phyloP scores from a whole-genome alignment of 2,113 vertebrate species.

The Oxyura jamaicensis region DNA sequence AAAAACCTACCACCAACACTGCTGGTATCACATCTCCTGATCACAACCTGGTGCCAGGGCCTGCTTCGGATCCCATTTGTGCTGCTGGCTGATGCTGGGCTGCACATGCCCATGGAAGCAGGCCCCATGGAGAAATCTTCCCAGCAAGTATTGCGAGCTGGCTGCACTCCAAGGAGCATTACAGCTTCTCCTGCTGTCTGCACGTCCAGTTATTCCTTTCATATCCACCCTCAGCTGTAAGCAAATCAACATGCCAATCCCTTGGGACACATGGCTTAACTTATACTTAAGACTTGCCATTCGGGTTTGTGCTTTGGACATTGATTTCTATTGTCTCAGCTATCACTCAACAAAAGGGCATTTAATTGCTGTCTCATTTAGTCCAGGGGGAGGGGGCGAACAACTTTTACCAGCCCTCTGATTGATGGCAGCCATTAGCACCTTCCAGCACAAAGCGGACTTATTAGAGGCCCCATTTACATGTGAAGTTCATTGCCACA shows the following conservation, averaged over 20 bases:
- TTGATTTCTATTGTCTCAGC: conserved; percentile 71
- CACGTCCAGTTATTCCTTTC: conserved; percentile 30
- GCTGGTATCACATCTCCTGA: neutral
- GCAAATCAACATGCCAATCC: conserved; percentile 68
- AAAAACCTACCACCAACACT: neutral
- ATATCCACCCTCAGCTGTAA: conserved; percentile 55
- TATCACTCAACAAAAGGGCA: conserved; percentile 63
- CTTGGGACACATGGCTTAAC: conserved; percentile 48
- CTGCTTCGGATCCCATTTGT: neutral
- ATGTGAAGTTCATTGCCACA: conserved; percentile 56
- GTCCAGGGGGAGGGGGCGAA: conserved; percentile 37
- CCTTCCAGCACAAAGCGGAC: conserved; percentile 31
- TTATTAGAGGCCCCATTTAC: conserved; percentile 54
- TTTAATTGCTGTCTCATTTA: conserved; percentile 73
- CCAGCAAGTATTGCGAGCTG: conserved; percentile 6
- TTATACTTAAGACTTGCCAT: conserved; percentile 63
- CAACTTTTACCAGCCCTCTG: conserved; percentile 60
- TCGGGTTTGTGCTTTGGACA: conserved; percentile 59
- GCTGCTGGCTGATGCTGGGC: neutral
- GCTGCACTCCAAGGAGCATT: neutral
- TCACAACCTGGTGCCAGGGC: neutral
- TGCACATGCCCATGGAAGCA: neutral
- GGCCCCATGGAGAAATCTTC: neutral
- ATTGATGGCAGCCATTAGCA: conserved; percentile 70
- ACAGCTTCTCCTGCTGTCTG: conserved; percentile 27